These are phyloP conservation scores for Motacilla alba DNA, from an alignment of 2,113 vertebrate species.

Conservation along the genomic window DNA sequence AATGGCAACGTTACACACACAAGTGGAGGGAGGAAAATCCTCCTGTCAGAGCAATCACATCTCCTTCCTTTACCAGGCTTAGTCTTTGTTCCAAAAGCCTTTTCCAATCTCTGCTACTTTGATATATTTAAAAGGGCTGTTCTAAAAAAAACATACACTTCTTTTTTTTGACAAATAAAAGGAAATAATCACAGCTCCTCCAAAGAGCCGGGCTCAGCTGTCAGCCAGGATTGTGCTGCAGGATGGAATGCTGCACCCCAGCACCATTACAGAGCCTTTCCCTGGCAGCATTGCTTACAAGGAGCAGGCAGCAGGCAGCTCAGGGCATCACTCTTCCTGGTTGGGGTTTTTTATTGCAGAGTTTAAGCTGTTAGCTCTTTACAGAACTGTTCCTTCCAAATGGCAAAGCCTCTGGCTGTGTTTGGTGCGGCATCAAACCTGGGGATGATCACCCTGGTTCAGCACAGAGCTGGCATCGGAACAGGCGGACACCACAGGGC, in stretches of 20 bases:
- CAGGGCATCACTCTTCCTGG: background rate
- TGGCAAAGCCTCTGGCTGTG: background rate
- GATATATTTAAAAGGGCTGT: background rate
- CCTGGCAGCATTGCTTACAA: background rate
- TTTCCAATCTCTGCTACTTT: background rate
- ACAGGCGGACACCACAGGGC: rapidly evolving
- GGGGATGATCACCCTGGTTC: background rate
- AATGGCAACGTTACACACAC: rapidly evolving
- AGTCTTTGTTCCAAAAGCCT: background rate
- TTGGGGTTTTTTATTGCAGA: background rate
- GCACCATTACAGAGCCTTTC: background rate
- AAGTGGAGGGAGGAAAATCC: background rate
- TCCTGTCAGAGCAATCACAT: background rate
- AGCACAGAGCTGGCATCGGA: background rate
- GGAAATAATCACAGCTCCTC: background rate
- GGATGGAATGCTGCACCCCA: background rate
- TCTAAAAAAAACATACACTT: background rate
- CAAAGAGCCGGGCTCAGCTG: background rate
- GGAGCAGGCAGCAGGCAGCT: background rate
- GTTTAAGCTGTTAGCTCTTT: background rate
- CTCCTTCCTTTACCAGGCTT: background rate
- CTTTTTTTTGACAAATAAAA: background rate
- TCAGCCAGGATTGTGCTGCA: background rate
- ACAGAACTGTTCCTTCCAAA: background rate
- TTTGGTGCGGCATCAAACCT: background rate